Base-by-base conservation (phyloP, 2,113 vertebrate genomes). In the Strix aluco region DNA sequence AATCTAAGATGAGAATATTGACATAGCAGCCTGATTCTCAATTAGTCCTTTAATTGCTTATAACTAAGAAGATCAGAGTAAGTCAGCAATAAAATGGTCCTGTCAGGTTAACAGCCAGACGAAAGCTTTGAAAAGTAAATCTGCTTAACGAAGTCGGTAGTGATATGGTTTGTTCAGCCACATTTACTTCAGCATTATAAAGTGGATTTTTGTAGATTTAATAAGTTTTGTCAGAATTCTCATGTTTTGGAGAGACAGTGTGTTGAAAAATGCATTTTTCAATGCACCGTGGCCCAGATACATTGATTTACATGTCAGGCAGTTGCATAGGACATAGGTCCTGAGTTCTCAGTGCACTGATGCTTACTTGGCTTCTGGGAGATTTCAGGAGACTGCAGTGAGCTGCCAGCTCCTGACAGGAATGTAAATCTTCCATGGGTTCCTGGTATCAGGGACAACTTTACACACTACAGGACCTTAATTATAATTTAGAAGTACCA, bases 41-140 rank as follows among this genome's bases (percentile, higher is more conserved):
- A 67, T 86, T 96, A 86, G 74, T 72, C 27, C 2, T 62, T 93
- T 86, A 91, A 88, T 71, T 94, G 13, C 49, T 91, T 94, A 77
- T 32, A 92, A 34, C 49, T 80, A 88, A 58, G 66, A 89, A 90
- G n/a, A 78, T 78, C 74, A 72, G 71, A 83, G 62, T 22, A 91
- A 19, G n/a, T 86, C 38, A 84, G 19, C 44, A 86, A 66, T 90
- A 49, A 92, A 96, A 78, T 69, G 26, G 15, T 90, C 26, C 49
- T 69, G 52, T 52, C 85, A 57, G 55, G 42, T 91, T 85, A 94
- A 72, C 6, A 36, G 32, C 23, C 13, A 74, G 67, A 58, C 36
- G 52, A 65, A 67, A 62, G 11, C 16, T 88, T 38, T 74, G 38
- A 62, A 44, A 90, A 69, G 15, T 36, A 96, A 90, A 81, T 90